Percentiles rank a stretch among this genome's conserved stretches.
phyloP scores from a whole-genome alignment of 2,888 invertebrate genomes.

The Parelbella ahira region DNA sequence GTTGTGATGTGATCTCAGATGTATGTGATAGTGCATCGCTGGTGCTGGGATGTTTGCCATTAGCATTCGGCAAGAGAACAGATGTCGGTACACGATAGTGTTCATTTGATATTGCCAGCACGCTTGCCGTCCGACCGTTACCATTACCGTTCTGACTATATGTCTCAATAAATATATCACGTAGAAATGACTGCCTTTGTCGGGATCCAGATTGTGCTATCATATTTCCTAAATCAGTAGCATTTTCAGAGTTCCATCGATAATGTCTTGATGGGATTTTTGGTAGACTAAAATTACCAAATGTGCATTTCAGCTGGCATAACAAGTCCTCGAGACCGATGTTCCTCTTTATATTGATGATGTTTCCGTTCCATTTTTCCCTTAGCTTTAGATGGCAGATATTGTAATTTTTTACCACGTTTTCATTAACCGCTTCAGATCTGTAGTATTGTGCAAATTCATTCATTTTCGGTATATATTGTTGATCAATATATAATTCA shows the following conservation, averaged over 20 bases:
- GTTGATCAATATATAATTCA: slow-evolving; percentile 60
- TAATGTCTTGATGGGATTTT: slow-evolving; percentile 39
- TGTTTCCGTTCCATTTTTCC: not conserved
- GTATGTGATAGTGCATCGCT: slow-evolving; percentile 43
- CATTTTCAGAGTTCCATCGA: slow-evolving; percentile 40
- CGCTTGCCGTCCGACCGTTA: slow-evolving; percentile 66
- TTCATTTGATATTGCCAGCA: slow-evolving; percentile 70
- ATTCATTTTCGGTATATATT: slow-evolving; percentile 35
- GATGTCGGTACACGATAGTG: slow-evolving; percentile 63
- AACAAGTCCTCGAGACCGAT: no score
- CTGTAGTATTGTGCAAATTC: not conserved
- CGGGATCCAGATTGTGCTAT: slow-evolving; percentile 52
- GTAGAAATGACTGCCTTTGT: slow-evolving; percentile 66
- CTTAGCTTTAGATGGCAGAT: slow-evolving; percentile 32
- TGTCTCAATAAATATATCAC: slow-evolving; percentile 73
- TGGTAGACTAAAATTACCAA: no score
- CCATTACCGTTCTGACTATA: slow-evolving; percentile 68
- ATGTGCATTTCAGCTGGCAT: no score
- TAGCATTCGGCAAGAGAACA: slow-evolving; percentile 66
- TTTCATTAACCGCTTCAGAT: not conserved
- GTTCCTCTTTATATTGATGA: slow-evolving; percentile 5
- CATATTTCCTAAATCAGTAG: slow-evolving; percentile 45
- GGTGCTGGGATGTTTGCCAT: slow-evolving; percentile 52
- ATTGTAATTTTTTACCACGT: slow-evolving; percentile 28
- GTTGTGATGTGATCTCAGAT: slow-evolving; percentile 37